phyloP scores from a whole-genome alignment of 2,888 invertebrate genomes.

The Oscheius onirici region DNA sequence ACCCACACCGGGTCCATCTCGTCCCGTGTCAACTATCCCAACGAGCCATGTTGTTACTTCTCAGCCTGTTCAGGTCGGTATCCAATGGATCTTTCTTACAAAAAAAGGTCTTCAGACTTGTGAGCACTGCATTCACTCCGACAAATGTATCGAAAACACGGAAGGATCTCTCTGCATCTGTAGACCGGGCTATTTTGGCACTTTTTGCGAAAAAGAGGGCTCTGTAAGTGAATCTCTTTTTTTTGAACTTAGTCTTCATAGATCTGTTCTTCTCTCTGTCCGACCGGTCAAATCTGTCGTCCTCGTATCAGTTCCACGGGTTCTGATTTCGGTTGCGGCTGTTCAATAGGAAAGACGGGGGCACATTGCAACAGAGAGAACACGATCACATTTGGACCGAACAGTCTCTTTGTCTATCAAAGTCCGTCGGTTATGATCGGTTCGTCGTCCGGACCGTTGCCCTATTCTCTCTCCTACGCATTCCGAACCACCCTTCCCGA shows the following conservation, averaged over 20 bases:
- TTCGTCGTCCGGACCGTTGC: constrained; percentile 35
- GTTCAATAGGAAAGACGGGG: constrained; percentile 49
- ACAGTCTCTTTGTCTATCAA: constrained; percentile 60
- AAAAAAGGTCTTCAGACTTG: constrained; percentile 37
- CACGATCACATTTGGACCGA: constrained; percentile 53
- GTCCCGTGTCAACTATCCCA: neutral
- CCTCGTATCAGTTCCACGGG: constrained; percentile 24
- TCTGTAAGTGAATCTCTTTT: constrained; percentile 31
- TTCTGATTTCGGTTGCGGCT: constrained; percentile 37
- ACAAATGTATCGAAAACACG: constrained; percentile 46
- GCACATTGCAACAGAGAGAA: constrained; percentile 48
- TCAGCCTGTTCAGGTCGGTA: neutral
- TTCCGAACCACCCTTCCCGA: constrained; percentile 66
- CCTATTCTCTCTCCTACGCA: constrained; percentile 54
- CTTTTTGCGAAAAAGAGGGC: constrained; percentile 44
- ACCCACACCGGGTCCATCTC: neutral
- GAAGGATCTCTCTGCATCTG: constrained; percentile 51
- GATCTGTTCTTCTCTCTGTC: constrained; percentile 42
- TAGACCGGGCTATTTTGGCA: constrained; percentile 46
- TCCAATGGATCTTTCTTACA: neutral
- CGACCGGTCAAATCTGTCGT: constrained; percentile 36
- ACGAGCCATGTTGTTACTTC: neutral
- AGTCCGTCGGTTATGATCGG: constrained; percentile 56
- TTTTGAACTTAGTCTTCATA: neutral
- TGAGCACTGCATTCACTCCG: constrained; percentile 46